A percentile compares a stretch with the other conserved stretches of the same genome.
These are phyloP conservation scores for Xyrauchen texanus DNA, from an alignment of 2,113 vertebrate species.

Conservation along the genomic window DNA sequence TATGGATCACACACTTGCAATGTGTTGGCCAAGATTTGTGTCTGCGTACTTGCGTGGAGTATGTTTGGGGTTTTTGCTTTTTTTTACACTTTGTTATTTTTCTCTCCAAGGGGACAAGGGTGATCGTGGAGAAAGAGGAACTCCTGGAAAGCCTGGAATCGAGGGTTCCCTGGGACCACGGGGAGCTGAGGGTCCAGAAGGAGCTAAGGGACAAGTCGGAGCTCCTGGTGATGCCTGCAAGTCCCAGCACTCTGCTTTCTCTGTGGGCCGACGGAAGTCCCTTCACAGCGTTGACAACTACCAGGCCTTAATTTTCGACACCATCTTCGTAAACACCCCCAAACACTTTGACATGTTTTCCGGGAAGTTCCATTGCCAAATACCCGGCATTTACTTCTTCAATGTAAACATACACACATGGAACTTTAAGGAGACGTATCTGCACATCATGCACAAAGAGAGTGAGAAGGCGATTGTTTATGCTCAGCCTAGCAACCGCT, in stretches of 20 bases:
- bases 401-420: slow-evolving; percentile 96
- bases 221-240: slow-evolving; percentile 83
- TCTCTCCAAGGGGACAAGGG: slow-evolving; percentile 86
- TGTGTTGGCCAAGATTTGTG: no score
- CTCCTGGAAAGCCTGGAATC: slow-evolving; percentile 84
- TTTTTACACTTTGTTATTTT: background rate
- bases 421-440: slow-evolving; percentile 98
- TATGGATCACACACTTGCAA: no score
- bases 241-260: slow-evolving; percentile 82
- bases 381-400: slow-evolving; percentile 88
- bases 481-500: slow-evolving; percentile 91
- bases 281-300: slow-evolving; percentile 89
- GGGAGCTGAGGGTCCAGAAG: slow-evolving; percentile 80
- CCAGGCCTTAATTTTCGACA: slow-evolving; percentile 87
- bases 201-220: slow-evolving; percentile 84
- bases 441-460: slow-evolving; percentile 89
- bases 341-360: slow-evolving; percentile 88
- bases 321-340: slow-evolving; percentile 86
- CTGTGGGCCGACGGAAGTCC: slow-evolving; percentile 85
- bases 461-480: slow-evolving; percentile 85
- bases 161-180: slow-evolving; percentile 78
- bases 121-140: slow-evolving; percentile 84
- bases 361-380: slow-evolving; percentile 81
- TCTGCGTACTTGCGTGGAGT: no score
- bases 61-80: no score